Evolutionary conservation across 2,888 invertebrate genomes (phyloP).

Genomic region (Metallyticus violacea): DNA sequence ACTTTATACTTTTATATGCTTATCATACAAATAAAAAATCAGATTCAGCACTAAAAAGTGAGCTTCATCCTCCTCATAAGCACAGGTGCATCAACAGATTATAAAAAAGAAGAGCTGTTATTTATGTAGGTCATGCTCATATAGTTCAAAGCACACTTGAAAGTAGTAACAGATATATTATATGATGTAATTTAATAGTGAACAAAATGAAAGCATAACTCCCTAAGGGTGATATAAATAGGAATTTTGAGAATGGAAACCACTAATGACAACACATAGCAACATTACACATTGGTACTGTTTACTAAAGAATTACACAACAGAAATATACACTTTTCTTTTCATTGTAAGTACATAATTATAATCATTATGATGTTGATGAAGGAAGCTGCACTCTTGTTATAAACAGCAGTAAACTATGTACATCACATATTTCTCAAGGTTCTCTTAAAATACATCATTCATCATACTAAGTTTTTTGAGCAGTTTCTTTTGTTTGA

Average conservation of each 20-base stretch:
- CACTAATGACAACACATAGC: background rate
- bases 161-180: no score
- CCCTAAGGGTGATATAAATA: background rate
- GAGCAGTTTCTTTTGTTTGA: slow-evolving; percentile 7
- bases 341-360: slow-evolving; percentile 21
- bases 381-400: background rate
- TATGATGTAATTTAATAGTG: no score
- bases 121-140: no score
- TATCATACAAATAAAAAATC: no score
- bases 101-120: no score
- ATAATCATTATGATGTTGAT: slow-evolving; percentile 5
- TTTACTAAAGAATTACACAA: slow-evolving; percentile 35
- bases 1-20: no score
- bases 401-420: slow-evolving; percentile 23
- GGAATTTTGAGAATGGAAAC: background rate
- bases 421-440: background rate
- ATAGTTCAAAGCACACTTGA: no score
- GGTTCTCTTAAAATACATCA: background rate
- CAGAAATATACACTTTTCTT: slow-evolving; percentile 33
- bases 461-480: background rate
- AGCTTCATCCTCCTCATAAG: no score
- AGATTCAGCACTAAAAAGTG: no score
- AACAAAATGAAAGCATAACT: no score
- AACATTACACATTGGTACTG: slow-evolving; percentile 27
- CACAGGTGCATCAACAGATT: no score